Conservation (phyloP, 92 coral and sea anemone species). For the Epizoanthus rinbou region DNA sequence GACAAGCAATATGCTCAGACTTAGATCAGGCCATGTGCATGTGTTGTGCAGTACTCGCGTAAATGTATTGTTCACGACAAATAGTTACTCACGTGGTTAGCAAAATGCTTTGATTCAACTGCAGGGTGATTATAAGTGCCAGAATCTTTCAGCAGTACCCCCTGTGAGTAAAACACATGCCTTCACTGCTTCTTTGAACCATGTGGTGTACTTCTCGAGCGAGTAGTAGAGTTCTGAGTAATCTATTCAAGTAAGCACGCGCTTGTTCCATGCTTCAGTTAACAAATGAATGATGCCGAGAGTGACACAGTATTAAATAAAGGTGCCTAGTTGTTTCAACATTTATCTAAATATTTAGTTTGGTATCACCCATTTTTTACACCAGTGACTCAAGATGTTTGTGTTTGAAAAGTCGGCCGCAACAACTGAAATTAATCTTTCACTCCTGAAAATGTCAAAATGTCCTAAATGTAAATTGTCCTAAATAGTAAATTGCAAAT, state of each 20-base stretch:
- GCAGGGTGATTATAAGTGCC: not conserved
- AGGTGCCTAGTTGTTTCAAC: too few relatives aligned
- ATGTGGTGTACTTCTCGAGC: not conserved
- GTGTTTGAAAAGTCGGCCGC: too few relatives aligned
- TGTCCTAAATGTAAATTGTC: too few relatives aligned
- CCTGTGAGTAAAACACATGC: too few relatives aligned
- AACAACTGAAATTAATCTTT: too few relatives aligned
- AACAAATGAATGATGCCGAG: not conserved
- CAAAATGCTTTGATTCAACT: not conserved
- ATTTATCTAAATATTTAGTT: too few relatives aligned
- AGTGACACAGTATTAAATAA: not conserved
- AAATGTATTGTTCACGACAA: not conserved
- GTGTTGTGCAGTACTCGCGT: not conserved
- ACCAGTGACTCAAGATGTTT: too few relatives aligned
- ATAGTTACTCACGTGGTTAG: not conserved
- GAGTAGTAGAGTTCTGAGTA: not conserved
- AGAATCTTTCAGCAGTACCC: too few relatives aligned
- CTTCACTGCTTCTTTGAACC: not conserved
- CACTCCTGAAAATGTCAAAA: too few relatives aligned
- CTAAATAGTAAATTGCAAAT: too few relatives aligned
- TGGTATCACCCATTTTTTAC: too few relatives aligned
- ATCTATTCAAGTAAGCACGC: conserved; percentile 14
- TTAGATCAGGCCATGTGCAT: not conserved
- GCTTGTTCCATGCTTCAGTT: not conserved
- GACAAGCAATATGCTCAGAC: too few relatives aligned